phyloP scores from a whole-genome alignment of 2,797 vertebrate genomes.

The Peromyscus aztecus region DNA sequence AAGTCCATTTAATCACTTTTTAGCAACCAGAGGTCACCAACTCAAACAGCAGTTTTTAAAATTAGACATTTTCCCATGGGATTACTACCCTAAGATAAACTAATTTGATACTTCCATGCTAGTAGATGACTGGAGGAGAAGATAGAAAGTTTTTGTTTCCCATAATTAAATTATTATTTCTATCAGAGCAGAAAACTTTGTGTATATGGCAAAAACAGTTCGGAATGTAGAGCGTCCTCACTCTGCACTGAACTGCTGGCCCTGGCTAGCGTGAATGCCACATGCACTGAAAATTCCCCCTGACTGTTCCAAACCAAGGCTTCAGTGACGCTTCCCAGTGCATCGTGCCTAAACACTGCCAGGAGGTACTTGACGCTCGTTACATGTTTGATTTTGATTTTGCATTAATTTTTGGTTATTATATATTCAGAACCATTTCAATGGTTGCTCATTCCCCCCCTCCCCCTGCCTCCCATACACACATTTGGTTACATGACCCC shows the following conservation, averaged over 20 bases:
- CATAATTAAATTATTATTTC: neutral
- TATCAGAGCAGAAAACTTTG: neutral
- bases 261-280: too few species aligned
- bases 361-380: neutral
- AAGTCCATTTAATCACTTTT: neutral
- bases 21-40: neutral
- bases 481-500: too few species aligned
- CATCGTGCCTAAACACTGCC: neutral
- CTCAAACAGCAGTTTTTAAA: neutral
- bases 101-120: neutral
- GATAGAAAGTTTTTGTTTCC: neutral
- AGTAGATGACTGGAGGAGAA: neutral
- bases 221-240: neutral
- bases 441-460: neutral
- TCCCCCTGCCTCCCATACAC: too few species aligned
- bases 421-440: neutral
- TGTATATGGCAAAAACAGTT: neutral
- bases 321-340: neutral
- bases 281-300: neutral
- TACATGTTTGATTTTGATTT: neutral
- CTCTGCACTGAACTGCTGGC: neutral
- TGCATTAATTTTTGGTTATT: neutral
- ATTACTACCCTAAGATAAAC: neutral
- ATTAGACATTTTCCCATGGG: neutral
- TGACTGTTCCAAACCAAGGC: too few species aligned